Conservation (phyloP, 1,140 invertebrate genomes). For the Caenorhabditis briggsae region DNA sequence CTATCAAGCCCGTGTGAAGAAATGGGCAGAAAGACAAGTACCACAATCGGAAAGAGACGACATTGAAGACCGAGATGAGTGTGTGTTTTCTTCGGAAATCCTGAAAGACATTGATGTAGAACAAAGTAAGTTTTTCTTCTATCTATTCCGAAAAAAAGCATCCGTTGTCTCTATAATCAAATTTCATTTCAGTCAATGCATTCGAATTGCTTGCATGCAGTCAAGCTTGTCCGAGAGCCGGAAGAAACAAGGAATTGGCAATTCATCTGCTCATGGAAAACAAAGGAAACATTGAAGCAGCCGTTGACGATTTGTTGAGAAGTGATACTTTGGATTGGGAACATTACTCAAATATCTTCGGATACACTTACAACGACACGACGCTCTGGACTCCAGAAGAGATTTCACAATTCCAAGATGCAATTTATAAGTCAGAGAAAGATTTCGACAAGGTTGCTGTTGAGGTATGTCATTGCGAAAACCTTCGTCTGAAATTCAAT, state of each 20-base stretch:
- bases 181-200: constrained; percentile 75
- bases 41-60: constrained; percentile 70
- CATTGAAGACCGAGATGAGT: constrained; percentile 75
- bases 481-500: not conserved
- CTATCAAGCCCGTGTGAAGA: constrained; percentile 84
- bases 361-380: constrained; percentile 80
- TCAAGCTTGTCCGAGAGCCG: constrained; percentile 82
- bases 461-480: constrained; percentile 82
- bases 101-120: constrained; percentile 71
- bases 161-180: not conserved
- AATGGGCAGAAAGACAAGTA: constrained; percentile 74
- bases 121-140: constrained; percentile 68
- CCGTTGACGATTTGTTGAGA: constrained; percentile 76
- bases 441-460: constrained; percentile 90
- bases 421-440: constrained; percentile 90
- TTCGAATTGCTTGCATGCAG: constrained; percentile 87
- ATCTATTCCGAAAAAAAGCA: not conserved
- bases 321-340: constrained; percentile 82
- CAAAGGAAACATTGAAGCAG: constrained; percentile 76
- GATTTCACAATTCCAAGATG: constrained; percentile 89
- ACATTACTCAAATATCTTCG: constrained; percentile 83
- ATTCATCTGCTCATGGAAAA: constrained; percentile 85
- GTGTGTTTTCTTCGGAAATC: constrained; percentile 74
- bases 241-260: constrained; percentile 93
- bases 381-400: constrained; percentile 88